Percentiles rank a stretch among this genome's conserved stretches.
These are phyloP conservation scores for Spea multiplicata DNA, from an alignment of 2,113 vertebrate genomes.

Conservation along the genomic window DNA sequence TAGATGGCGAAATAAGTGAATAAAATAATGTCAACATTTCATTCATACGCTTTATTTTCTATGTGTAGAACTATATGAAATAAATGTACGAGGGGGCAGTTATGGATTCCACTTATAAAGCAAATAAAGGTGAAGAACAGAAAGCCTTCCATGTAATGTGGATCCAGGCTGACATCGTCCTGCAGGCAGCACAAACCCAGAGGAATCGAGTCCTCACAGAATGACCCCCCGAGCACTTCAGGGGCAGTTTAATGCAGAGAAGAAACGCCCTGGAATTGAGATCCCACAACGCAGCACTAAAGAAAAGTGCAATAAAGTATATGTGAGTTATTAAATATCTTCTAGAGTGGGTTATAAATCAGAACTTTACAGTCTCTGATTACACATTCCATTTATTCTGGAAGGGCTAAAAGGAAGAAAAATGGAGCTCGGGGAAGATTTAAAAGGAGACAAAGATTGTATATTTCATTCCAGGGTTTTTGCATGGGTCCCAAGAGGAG, in stretches of 20 bases:
- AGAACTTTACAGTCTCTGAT: slow-evolving; percentile 45
- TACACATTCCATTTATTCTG: slow-evolving; percentile 46
- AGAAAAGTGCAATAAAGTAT: slow-evolving; percentile 37
- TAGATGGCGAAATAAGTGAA: too few relatives aligned
- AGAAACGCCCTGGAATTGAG: neutral
- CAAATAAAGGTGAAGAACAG: too few relatives aligned
- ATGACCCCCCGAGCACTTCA: neutral
- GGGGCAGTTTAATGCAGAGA: neutral
- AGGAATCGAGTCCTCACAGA: neutral
- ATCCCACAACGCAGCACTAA: slow-evolving; percentile 25
- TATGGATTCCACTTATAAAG: too few relatives aligned
- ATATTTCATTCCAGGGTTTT: slow-evolving; percentile 19
- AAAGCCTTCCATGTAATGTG: too few relatives aligned
- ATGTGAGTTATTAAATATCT: slow-evolving; percentile 46
- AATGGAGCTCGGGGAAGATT: slow-evolving; percentile 37
- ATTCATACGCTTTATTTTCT: too few relatives aligned
- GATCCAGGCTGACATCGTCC: too few relatives aligned
- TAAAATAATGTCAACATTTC: too few relatives aligned
- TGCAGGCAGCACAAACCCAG: too few relatives aligned
- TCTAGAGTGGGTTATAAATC: slow-evolving; percentile 39
- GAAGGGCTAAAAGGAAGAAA: slow-evolving; percentile 37
- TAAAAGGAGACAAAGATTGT: slow-evolving; percentile 21
- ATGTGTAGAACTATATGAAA: too few relatives aligned
- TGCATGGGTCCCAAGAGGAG: neutral
- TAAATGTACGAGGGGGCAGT: too few relatives aligned